A percentile compares a stretch with the other conserved stretches of the same genome.
Evolutionary conservation across 2,797 vertebrate species (phyloP).

Genomic region (Ibycter americanus): DNA sequence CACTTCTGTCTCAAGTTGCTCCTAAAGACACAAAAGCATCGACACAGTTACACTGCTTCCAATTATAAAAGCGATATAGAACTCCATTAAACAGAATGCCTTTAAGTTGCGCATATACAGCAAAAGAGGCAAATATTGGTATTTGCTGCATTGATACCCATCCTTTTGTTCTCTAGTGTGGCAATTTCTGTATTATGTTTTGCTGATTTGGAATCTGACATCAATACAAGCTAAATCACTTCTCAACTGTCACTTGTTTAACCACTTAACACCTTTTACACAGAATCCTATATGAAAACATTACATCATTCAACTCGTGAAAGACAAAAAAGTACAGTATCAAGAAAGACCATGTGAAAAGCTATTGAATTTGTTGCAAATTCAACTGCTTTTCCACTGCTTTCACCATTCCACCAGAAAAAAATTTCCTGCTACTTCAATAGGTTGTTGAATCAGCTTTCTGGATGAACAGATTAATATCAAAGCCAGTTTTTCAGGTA

Average conservation of each 20-base stretch:
- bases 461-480: not conserved
- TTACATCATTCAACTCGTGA: not conserved
- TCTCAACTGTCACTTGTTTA: not conserved
- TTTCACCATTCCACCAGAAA: not conserved
- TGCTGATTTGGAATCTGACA: not conserved
- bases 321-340: not conserved
- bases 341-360: not conserved
- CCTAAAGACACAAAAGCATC: constrained; percentile 65
- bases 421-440: not conserved
- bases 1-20: constrained; percentile 76
- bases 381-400: not conserved
- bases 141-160: not conserved
- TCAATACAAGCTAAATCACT: not conserved
- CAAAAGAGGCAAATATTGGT: not conserved
- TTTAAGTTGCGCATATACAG: not conserved
- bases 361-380: not conserved
- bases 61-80: not conserved
- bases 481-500: not conserved
- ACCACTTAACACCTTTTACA: not conserved
- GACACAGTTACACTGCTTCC: not conserved
- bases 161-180: not conserved
- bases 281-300: not conserved
- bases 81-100: not conserved
- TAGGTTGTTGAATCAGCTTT: not conserved
- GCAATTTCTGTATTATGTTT: not conserved